Conservation (phyloP, 1,140 invertebrate genomes). For the Sminthurinus signatus region DNA sequence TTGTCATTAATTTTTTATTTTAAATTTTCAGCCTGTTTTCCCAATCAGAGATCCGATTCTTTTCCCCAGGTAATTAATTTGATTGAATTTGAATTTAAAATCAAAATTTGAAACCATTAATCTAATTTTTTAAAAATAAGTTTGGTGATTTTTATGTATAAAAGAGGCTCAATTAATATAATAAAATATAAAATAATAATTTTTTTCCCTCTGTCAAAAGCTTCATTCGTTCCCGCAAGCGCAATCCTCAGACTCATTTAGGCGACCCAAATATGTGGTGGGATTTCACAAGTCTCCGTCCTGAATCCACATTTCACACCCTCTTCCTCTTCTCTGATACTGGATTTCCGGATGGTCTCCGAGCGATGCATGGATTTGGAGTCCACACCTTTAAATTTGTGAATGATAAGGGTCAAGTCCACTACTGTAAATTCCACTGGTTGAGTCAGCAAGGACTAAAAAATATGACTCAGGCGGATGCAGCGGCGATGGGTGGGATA, state of each 20-base stretch:
- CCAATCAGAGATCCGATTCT: constrained; percentile 54
- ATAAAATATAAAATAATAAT: constrained; percentile 42
- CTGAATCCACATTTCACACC: constrained; percentile 50
- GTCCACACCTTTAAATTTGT: constrained; percentile 64
- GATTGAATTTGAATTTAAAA: constrained; percentile 8
- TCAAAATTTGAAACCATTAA: constrained; percentile 82
- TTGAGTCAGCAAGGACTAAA: constrained; percentile 60
- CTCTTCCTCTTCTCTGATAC: constrained; percentile 53
- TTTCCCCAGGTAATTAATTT: constrained; percentile 53
- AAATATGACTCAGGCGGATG: constrained; percentile 48
- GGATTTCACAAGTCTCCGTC: constrained; percentile 53
- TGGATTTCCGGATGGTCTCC: constrained; percentile 53
- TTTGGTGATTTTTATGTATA: constrained; percentile 48
- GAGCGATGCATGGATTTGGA: constrained; percentile 61
- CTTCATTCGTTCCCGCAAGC: constrained; percentile 48
- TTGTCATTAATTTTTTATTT: too few species aligned
- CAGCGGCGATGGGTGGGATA: constrained; percentile 47
- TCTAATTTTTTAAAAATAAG: constrained; percentile 54
- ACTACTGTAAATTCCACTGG: constrained; percentile 60
- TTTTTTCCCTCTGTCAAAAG: constrained; percentile 47
- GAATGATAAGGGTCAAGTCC: constrained; percentile 53
- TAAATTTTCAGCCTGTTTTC: constrained; percentile 55
- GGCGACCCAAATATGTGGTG: constrained; percentile 52
- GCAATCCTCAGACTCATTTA: constrained; percentile 60
- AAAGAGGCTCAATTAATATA: constrained; percentile 49